Evolutionary conservation across 1,140 invertebrate genomes (phyloP).

Genomic region (Meloidogyne exigua): DNA sequence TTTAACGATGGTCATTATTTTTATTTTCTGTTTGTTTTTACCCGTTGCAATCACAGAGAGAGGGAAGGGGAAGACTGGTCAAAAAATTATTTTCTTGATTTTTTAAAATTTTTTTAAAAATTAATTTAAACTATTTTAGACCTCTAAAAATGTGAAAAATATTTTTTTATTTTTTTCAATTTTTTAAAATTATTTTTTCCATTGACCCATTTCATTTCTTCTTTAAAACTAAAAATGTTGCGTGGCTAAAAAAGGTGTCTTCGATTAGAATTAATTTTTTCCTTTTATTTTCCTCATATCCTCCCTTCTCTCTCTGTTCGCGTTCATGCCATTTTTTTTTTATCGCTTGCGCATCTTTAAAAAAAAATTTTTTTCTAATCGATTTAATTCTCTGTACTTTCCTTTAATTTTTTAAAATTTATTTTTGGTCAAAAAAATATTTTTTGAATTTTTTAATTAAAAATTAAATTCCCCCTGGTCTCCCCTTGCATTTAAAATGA

Average conservation of each 20-base stretch:
- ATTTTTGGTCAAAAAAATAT: not conserved
- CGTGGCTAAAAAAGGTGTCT: not conserved
- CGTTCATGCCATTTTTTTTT: not conserved
- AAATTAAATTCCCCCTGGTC: too few relatives aligned
- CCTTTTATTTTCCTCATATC: not conserved
- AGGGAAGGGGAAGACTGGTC: too few relatives aligned
- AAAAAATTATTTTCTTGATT: too few relatives aligned
- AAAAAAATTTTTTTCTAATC: not conserved
- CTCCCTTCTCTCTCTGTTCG: not conserved
- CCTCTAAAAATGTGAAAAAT: too few relatives aligned
- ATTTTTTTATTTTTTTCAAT: not conserved
- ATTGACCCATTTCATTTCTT: not conserved
- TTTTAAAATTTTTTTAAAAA: too few relatives aligned
- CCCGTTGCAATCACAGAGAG: too few relatives aligned
- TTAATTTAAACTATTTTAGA: too few relatives aligned
- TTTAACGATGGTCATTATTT: too few relatives aligned
- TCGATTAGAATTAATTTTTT: constrained; percentile 4
- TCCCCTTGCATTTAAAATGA: not conserved
- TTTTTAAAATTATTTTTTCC: not conserved
- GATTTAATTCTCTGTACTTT: not conserved
- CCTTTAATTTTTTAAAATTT: not conserved
- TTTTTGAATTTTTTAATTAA: not conserved
- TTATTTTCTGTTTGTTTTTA: too few relatives aligned
- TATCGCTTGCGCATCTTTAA: not conserved
- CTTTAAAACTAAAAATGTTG: not conserved